A percentile compares a stretch with the other conserved stretches of the same genome.
phyloP scores from a whole-genome alignment of 1,140 invertebrate species.

The Nilaparvata lugens region DNA sequence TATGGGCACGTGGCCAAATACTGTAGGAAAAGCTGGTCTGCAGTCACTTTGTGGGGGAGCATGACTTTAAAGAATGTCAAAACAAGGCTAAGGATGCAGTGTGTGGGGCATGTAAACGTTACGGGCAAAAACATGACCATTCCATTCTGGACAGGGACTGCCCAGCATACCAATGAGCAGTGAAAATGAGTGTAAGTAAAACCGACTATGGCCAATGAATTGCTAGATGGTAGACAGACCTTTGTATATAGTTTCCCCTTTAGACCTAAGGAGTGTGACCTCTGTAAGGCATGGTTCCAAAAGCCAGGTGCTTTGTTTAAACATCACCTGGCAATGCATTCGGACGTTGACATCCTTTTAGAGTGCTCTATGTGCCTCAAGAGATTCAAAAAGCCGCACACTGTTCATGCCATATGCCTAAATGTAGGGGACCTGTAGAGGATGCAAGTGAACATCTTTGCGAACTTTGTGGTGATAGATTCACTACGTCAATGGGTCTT shows the following conservation, averaged over 20 bases:
- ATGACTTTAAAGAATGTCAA: neutral
- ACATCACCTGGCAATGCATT: neutral
- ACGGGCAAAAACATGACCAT: neutral
- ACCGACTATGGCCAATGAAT: neutral
- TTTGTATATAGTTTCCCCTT: neutral
- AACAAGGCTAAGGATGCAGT: neutral
- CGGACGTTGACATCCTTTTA: neutral
- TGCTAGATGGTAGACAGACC: neutral
- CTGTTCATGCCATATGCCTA: neutral
- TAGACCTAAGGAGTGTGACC: neutral
- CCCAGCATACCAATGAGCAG: neutral
- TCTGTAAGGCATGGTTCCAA: neutral
- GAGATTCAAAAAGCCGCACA: neutral
- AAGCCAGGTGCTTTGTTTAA: neutral
- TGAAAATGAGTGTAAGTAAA: neutral
- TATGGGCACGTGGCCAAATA: slow-evolving; percentile 15
- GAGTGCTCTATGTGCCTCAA: neutral
- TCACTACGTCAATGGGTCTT: neutral
- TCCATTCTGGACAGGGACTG: neutral
- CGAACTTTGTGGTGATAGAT: neutral
- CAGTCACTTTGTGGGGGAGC: neutral
- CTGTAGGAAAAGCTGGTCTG: neutral
- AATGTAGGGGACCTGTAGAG: neutral
- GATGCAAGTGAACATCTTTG: neutral
- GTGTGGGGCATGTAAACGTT: neutral